Percentiles rank a stretch among this genome's conserved stretches.
phyloP scores from a whole-genome alignment of 2,888 invertebrate species.

The Dorcus parallelipipedus region DNA sequence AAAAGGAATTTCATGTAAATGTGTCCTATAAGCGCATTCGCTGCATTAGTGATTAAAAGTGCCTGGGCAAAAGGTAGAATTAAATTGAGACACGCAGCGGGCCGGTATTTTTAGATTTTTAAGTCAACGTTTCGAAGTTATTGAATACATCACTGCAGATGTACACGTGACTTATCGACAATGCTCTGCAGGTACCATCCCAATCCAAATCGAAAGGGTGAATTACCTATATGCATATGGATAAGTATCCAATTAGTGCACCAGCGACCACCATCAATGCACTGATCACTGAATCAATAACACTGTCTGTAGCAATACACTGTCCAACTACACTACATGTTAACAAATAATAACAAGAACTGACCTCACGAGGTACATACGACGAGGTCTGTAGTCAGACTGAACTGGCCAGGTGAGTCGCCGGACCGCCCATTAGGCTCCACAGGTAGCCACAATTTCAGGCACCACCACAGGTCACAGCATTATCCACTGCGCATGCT shows the following conservation, averaged over 20 bases:
- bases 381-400: slow-evolving; percentile 44
- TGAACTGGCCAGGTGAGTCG: slow-evolving; percentile 44
- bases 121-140: background rate
- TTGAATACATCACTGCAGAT: background rate
- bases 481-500: slow-evolving; percentile 37
- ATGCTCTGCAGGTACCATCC: background rate
- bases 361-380: slow-evolving; percentile 39
- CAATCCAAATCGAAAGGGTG: background rate
- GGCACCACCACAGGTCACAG: slow-evolving; percentile 33
- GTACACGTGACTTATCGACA: background rate
- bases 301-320: slow-evolving; percentile 13
- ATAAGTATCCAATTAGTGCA: slow-evolving; percentile 7
- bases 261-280: background rate
- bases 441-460: slow-evolving; percentile 45
- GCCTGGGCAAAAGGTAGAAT: background rate
- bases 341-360: slow-evolving; percentile 23
- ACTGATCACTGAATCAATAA: slow-evolving; percentile 19
- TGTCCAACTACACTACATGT: slow-evolving; percentile 24
- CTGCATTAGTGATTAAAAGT: background rate
- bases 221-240: slow-evolving; percentile 1
- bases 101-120: background rate
- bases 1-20: slow-evolving; percentile 2
- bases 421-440: slow-evolving; percentile 44
- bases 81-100: background rate
- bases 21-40: background rate